Percentiles rank a stretch among this genome's conserved stretches.
Conservation (phyloP, 2,113 vertebrate genomes). For the Danio rerio region GRCz12tu NC_133190.1:20359501-20360000, state of each 20-base stretch:
- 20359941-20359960: no score
- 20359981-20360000: no score
- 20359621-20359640: slow-evolving; percentile 71
- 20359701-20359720: neutral
- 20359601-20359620: slow-evolving; percentile 63
- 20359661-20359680: slow-evolving; percentile 66
- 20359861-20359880: no score
- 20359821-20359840: no score
- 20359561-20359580: neutral
- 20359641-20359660: slow-evolving; percentile 74
- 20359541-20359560: slow-evolving; percentile 10
- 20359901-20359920: no score
- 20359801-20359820: no score
- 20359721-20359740: no score
- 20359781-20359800: neutral
- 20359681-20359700: neutral
- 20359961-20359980: no score
- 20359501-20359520: slow-evolving; percentile 67
- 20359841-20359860: no score
- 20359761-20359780: neutral
- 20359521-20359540: slow-evolving; percentile 11
- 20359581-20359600: slow-evolving; percentile 58
- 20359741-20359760: no score
- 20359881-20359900: no score
- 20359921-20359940: no score